A percentile compares a stretch with the other conserved stretches of the same genome.
Evolutionary conservation across 1,140 invertebrate species (phyloP).

Genomic region (Drosophila sechellia): DNA sequence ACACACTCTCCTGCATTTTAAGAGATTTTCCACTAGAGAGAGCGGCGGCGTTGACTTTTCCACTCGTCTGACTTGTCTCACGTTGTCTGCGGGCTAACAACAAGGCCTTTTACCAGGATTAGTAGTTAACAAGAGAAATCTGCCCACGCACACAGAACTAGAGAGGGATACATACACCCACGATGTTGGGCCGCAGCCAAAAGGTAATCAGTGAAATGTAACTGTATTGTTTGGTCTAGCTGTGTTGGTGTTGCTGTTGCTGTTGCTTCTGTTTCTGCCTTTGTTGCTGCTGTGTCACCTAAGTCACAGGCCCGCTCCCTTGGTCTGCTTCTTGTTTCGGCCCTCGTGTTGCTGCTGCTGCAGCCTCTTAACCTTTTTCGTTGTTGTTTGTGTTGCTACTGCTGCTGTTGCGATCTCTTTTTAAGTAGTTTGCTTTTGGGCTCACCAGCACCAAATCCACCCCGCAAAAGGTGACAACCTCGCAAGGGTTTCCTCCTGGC

Average conservation of each 20-base stretch:
- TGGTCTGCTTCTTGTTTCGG: slow-evolving; percentile 6
- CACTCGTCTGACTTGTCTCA: slow-evolving; percentile 64
- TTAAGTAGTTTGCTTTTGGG: slow-evolving; percentile 79
- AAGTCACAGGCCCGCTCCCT: slow-evolving; percentile 53
- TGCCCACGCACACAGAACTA: slow-evolving; percentile 57
- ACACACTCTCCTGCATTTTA: slow-evolving; percentile 62
- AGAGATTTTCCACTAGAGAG: slow-evolving; percentile 75
- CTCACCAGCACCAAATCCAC: slow-evolving; percentile 40
- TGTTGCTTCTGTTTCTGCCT: slow-evolving; percentile 34
- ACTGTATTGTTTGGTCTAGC: slow-evolving; percentile 73
- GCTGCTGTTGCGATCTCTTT: slow-evolving; percentile 67
- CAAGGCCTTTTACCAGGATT: slow-evolving; percentile 81
- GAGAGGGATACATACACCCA: neutral
- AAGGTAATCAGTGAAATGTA: slow-evolving; percentile 84
- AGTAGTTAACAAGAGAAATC: slow-evolving; percentile 82
- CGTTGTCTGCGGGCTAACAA: slow-evolving; percentile 60
- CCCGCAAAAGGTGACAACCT: slow-evolving; percentile 68
- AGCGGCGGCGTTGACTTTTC: slow-evolving; percentile 70
- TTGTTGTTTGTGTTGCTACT: slow-evolving; percentile 19
- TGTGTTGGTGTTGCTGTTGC: slow-evolving; percentile 29
- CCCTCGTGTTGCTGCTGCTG: slow-evolving; percentile 39
- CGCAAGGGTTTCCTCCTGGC: slow-evolving; percentile 53
- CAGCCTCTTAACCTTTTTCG: slow-evolving; percentile 79
- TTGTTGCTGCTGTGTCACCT: slow-evolving; percentile 59
- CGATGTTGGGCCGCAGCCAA: slow-evolving; percentile 54